These are phyloP conservation scores for Lycaena phlaeas DNA, from an alignment of 2,888 invertebrate species.

Conservation along the genomic window DNA sequence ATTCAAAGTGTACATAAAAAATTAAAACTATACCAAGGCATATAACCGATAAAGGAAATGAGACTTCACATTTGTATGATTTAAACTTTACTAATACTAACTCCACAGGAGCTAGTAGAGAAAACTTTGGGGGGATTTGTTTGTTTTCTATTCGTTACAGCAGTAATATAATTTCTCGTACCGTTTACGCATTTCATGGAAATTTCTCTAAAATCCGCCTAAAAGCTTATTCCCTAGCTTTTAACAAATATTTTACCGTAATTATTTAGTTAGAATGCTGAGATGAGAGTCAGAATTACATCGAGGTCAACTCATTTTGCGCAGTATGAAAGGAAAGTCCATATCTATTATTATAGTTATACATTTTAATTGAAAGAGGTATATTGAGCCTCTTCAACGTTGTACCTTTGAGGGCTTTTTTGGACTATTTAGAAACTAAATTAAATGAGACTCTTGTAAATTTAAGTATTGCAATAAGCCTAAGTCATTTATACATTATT, in stretches of 20 bases:
- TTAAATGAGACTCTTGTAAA: background rate
- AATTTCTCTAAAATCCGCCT: conserved; percentile 3
- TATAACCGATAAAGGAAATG: conserved; percentile 1
- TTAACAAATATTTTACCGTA: conserved; percentile 8
- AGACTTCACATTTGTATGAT: background rate
- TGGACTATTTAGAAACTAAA: conserved; percentile 1
- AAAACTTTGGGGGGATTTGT: background rate
- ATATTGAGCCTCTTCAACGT: conserved; percentile 2
- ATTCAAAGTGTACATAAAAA: no score
- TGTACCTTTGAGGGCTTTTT: background rate
- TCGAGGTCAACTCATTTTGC: conserved; percentile 16
- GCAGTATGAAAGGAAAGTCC: conserved; percentile 13
- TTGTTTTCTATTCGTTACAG: background rate
- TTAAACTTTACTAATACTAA: conserved; percentile 1
- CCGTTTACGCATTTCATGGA: background rate
- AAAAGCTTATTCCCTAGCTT: conserved; percentile 6
- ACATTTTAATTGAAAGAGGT: conserved; percentile 13
- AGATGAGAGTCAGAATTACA: conserved; percentile 15
- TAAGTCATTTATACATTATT: no score
- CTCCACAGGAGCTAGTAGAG: background rate
- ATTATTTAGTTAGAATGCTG: conserved; percentile 15
- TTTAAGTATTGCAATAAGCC: no score
- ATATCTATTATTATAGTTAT: conserved; percentile 16
- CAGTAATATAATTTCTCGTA: background rate
- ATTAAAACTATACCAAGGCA: background rate